Conservation (phyloP, 2,113 vertebrate genomes). For the Delphinapterus leucas region DNA sequence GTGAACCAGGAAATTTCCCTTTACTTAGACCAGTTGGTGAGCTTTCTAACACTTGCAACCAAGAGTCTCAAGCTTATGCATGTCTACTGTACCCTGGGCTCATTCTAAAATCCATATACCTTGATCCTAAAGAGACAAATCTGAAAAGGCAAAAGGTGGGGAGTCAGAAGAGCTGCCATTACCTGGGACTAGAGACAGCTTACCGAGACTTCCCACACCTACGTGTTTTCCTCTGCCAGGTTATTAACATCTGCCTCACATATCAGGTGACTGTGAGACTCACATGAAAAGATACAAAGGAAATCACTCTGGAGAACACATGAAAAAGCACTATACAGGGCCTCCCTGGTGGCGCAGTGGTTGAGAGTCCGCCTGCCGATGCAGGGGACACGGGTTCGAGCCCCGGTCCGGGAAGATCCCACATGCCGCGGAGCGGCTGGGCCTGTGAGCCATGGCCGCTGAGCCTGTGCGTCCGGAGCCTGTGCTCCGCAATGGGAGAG, state of each 20-base stretch:
- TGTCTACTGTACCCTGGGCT: background rate
- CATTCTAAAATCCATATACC: background rate
- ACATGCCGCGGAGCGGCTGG: no score
- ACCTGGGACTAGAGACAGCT: background rate
- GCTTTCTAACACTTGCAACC: background rate
- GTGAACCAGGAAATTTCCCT: background rate
- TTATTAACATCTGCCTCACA: background rate
- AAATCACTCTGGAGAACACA: background rate
- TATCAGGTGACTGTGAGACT: background rate
- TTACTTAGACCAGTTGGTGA: background rate
- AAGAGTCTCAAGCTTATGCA: background rate
- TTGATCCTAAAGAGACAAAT: background rate
- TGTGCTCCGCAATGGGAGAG: no score
- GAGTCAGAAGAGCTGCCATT: background rate
- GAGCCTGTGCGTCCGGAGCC: no score
- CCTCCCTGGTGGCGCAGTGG: no score
- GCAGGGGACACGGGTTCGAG: no score
- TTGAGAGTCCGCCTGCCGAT: no score
- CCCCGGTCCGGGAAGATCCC: no score
- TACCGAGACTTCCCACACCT: background rate
- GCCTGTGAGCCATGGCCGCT: no score
- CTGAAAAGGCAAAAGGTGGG: background rate
- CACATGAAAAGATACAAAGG: background rate
- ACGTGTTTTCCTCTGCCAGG: background rate
- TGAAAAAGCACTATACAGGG: background rate